These are phyloP conservation scores for Pipa parva DNA, from an alignment of 2,113 vertebrate genomes.

Conservation along the genomic window DNA sequence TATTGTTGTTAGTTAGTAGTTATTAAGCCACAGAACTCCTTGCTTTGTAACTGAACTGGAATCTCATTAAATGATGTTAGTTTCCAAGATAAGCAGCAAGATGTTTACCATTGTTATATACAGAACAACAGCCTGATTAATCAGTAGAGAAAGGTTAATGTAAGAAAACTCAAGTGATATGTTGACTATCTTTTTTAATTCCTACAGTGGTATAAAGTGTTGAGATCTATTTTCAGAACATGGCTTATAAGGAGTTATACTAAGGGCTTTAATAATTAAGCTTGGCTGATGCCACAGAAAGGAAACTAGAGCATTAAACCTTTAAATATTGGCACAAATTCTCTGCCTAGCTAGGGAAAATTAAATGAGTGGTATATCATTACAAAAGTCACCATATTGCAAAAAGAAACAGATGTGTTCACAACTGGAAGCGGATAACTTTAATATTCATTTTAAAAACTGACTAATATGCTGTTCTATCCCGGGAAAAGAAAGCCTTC, in stretches of 20 bases:
- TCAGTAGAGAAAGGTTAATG: too few relatives aligned
- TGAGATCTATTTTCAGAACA: too few relatives aligned
- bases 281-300: neutral
- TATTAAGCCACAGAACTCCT: too few relatives aligned
- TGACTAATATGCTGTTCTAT: neutral
- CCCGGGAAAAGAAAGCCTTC: constrained; percentile 3
- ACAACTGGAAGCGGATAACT: neutral
- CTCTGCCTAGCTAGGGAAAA: neutral
- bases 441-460: constrained; percentile 6
- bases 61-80: neutral
- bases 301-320: neutral
- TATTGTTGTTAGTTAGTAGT: too few relatives aligned
- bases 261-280: neutral
- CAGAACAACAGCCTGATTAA: too few relatives aligned
- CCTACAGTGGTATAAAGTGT: too few relatives aligned
- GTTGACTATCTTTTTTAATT: too few relatives aligned
- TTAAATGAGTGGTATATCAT: neutral
- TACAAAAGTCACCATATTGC: neutral
- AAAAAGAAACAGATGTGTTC: neutral
- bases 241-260: neutral
- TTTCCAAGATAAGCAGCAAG: too few relatives aligned
- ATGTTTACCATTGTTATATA: too few relatives aligned
- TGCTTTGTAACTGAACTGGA: too few relatives aligned
- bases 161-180: too few relatives aligned
- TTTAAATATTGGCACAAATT: neutral